phyloP scores from a whole-genome alignment of 2,113 vertebrate genomes.

The Formicarius rufipectus region DNA sequence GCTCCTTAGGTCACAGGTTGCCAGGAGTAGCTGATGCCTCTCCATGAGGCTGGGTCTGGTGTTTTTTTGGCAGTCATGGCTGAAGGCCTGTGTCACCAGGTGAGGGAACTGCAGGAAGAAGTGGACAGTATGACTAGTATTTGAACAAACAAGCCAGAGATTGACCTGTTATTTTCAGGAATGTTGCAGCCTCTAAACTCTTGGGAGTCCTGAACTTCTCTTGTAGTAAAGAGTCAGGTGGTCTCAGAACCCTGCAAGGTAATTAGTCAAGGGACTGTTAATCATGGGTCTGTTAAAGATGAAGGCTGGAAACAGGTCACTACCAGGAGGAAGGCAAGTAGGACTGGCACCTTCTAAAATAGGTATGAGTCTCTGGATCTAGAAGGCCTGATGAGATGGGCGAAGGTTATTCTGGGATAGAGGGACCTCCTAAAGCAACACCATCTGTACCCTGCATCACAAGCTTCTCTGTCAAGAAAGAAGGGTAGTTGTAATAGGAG shows the following conservation, averaged over 20 bases:
- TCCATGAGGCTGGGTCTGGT: neutral
- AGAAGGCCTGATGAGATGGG: neutral
- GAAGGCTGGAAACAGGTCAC: neutral
- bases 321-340: neutral
- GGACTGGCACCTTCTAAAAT: neutral
- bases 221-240: neutral
- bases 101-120: neutral
- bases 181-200: neutral
- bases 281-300: neutral
- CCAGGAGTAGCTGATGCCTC: neutral
- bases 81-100: neutral
- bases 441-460: neutral
- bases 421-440: neutral
- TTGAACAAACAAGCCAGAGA: neutral
- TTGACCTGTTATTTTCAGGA: neutral
- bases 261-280: no score
- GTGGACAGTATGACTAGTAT: neutral
- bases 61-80: neutral
- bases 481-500: neutral
- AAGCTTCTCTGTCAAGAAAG: neutral
- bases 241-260: neutral
- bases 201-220: neutral
- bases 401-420: neutral
- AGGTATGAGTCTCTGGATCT: neutral
- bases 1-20: neutral